phyloP scores from a whole-genome alignment of 2,113 vertebrate genomes.

The Limanda limanda region DNA sequence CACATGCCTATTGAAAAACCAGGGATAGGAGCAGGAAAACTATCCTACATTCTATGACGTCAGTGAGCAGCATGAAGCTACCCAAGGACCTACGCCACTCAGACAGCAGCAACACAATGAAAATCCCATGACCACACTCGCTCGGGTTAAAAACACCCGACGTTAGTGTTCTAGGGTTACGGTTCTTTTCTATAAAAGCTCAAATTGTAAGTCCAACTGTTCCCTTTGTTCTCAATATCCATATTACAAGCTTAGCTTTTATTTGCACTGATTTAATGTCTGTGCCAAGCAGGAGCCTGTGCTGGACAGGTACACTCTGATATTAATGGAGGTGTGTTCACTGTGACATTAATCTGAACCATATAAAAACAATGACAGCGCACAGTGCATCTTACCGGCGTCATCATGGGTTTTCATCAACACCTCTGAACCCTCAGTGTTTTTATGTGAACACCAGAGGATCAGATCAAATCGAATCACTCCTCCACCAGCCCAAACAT shows the following conservation, averaged over 20 bases:
- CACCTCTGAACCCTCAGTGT: constrained; percentile 19
- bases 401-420: constrained; percentile 36
- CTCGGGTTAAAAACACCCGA: no score
- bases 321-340: not conserved
- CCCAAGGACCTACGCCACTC: no score
- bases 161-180: no score
- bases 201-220: not conserved
- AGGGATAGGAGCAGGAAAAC: no score
- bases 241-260: not conserved
- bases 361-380: not conserved
- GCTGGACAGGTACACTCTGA: not conserved
- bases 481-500: constrained; percentile 23
- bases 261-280: not conserved
- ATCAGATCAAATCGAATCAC: constrained; percentile 21
- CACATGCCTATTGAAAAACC: no score
- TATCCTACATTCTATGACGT: no score
- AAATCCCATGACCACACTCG: no score
- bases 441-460: constrained; percentile 5
- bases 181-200: constrained; percentile 8
- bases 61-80: no score
- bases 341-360: not conserved
- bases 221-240: not conserved
- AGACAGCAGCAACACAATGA: no score
- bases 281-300: not conserved
- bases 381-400: not conserved